phyloP scores from a whole-genome alignment of 2,888 invertebrate genomes.

The Cantharis flavilabris region DNA sequence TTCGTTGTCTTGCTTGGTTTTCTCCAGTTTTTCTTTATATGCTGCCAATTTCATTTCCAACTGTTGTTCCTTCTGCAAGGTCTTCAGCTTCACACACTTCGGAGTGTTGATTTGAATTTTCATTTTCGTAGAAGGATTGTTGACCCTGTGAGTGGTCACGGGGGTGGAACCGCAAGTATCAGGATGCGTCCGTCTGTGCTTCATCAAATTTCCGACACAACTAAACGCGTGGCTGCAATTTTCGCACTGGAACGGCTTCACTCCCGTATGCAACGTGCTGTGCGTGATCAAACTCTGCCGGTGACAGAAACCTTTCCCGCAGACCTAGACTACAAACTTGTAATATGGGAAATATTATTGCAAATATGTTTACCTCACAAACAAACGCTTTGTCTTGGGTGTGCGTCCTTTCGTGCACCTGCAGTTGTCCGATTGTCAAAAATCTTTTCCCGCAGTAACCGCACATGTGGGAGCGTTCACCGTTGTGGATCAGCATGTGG shows the following conservation, averaged over 20 bases:
- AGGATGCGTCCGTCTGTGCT: slow-evolving; percentile 56
- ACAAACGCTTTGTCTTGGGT: slow-evolving; percentile 49
- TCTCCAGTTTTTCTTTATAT: slow-evolving; percentile 18
- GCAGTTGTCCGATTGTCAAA: slow-evolving; percentile 46
- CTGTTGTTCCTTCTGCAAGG: slow-evolving; percentile 29
- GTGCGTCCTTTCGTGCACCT: slow-evolving; percentile 50
- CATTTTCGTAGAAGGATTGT: slow-evolving; percentile 45
- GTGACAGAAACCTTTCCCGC: slow-evolving; percentile 57
- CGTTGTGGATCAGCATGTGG: slow-evolving; percentile 47
- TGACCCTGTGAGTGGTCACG: slow-evolving; percentile 45
- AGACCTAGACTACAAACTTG: slow-evolving; percentile 52
- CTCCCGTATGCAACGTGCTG: slow-evolving; percentile 56
- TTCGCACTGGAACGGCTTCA: slow-evolving; percentile 59
- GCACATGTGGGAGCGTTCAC: slow-evolving; percentile 45
- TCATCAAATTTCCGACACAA: slow-evolving; percentile 57
- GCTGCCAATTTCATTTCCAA: slow-evolving; percentile 33
- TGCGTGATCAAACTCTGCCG: slow-evolving; percentile 59
- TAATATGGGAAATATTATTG: background rate
- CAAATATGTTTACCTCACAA: slow-evolving; percentile 41
- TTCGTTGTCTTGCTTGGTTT: background rate
- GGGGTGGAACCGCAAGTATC: slow-evolving; percentile 55
- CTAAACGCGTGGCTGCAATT: slow-evolving; percentile 57
- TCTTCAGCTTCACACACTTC: slow-evolving; percentile 41
- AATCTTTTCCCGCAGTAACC: slow-evolving; percentile 50
- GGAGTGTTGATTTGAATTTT: slow-evolving; percentile 48